Evolutionary conservation across 2,797 vertebrate species (phyloP).

Genomic region (Ara ararauna): DNA sequence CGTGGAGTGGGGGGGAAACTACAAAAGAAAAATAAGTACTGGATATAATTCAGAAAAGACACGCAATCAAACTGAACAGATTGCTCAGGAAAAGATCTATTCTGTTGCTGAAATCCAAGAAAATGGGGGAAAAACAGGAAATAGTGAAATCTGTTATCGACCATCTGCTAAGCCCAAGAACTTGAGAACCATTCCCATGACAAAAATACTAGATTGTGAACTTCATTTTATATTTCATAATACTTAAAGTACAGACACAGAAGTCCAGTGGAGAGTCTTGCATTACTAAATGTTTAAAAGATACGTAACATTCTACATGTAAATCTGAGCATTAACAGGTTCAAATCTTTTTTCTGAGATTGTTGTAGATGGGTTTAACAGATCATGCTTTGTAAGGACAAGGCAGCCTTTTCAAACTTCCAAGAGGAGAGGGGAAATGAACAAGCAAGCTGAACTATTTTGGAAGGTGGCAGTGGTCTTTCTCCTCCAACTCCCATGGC

Average conservation of each 20-base stretch:
- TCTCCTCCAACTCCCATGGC: background rate
- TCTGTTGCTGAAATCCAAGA: slow-evolving; percentile 74
- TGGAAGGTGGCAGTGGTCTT: background rate
- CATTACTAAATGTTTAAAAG: background rate
- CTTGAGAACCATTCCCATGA: slow-evolving; percentile 61
- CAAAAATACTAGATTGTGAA: slow-evolving; percentile 64
- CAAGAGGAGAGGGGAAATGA: background rate
- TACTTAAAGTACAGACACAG: background rate
- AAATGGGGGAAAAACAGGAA: slow-evolving; percentile 74
- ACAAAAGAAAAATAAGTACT: slow-evolving; percentile 65
- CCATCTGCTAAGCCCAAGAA: slow-evolving; percentile 68
- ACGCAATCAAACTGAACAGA: slow-evolving; percentile 66
- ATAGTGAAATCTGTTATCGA: slow-evolving; percentile 72
- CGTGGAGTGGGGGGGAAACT: background rate
- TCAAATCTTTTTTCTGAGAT: background rate
- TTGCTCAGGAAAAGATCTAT: slow-evolving; percentile 74
- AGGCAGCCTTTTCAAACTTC: background rate
- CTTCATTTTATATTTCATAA: slow-evolving; percentile 53
- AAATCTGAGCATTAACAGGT: background rate
- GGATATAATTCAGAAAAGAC: slow-evolving; percentile 72
- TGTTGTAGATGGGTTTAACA: background rate
- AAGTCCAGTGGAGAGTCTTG: background rate
- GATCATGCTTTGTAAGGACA: background rate
- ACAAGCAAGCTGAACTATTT: background rate
- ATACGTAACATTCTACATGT: background rate